Base-by-base conservation (phyloP, 2,113 vertebrate species). In the Australoheros scitulus region DNA sequence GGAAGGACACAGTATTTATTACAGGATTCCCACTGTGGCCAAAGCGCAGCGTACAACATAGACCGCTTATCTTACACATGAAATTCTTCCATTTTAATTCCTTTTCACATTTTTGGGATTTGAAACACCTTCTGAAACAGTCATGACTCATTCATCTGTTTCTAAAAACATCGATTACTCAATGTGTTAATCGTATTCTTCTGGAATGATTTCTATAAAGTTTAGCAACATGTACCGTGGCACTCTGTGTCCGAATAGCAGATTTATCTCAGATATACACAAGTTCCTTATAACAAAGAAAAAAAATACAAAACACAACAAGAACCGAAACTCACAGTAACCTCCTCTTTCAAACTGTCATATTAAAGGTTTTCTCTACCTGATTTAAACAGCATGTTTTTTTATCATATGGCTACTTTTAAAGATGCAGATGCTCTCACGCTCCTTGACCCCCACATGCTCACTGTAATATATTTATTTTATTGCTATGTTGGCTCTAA, bases 101-200 rank as follows among this genome's bases (percentile, higher is more conserved):
- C 29, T 47, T 74, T 82, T 88, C 80, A 84, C 75, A 84, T 79
- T 80, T 50, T 76, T 29, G 43, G 80, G 57, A 43, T 32, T 74
- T 47, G 34, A 34, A 72, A 55, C 47, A 72, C 10, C 0, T 4
- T 9, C 29, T 77, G 18, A 36, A 43, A 63, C 13, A 22, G 20
- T 57, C 4, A 59, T 17, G 50, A 52, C 29, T 7, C 7, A 52
- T 29, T 32, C 41, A 70, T 50, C 64, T 29, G 29, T 20, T 70
- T 50, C 65, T 70, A 52, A 20, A 70, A 70, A 70, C 24, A 29
- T 70, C 52, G 15, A 29, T 70, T 70, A 50, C 29, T 50, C 20
- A 11, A 29, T 29, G 43, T 50, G 29, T 72, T 72, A 36, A n/a
- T 32, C 7, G 22, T 60, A 18, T 60, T 76, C 17, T 41, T 76